Conservation (phyloP, 2,888 invertebrate species). For the Andrena praecox region DNA sequence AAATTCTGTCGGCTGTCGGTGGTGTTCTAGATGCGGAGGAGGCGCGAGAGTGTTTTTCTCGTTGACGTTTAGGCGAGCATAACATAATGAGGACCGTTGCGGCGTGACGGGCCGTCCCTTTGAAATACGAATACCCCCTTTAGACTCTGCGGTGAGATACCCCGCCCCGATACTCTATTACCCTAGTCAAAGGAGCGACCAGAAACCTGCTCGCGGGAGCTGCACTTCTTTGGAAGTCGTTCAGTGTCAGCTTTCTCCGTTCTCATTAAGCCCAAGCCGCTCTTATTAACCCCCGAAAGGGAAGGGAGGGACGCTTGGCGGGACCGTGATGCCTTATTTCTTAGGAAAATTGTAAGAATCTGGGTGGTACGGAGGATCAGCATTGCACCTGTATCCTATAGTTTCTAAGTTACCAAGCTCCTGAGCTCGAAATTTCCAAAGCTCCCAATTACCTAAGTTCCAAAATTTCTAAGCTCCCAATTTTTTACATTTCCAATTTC, state of each 20-base stretch:
- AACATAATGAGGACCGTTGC: slow-evolving; percentile 75
- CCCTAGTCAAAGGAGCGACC: slow-evolving; percentile 68
- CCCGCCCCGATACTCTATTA: slow-evolving; percentile 77
- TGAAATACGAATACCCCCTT: slow-evolving; percentile 79
- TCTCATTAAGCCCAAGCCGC: slow-evolving; percentile 60
- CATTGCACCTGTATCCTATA: too few species aligned
- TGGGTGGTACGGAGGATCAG: too few species aligned
- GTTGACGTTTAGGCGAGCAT: slow-evolving; percentile 52
- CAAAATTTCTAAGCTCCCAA: too few species aligned
- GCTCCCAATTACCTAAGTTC: too few species aligned
- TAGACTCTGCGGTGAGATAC: slow-evolving; percentile 65
- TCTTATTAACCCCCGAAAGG: slow-evolving; percentile 42
- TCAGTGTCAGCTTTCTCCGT: slow-evolving; percentile 64
- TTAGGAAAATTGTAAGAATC: too few species aligned
- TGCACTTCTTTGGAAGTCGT: slow-evolving; percentile 65
- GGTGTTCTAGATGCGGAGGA: slow-evolving; percentile 17
- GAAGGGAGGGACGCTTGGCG: slow-evolving; percentile 8
- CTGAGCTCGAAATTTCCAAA: too few species aligned
- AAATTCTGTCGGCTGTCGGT: slow-evolving; percentile 19
- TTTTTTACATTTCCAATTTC: too few species aligned
- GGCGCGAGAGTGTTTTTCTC: slow-evolving; percentile 44
- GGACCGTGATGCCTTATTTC: too few species aligned
- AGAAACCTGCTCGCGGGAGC: slow-evolving; percentile 40
- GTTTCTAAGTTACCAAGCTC: too few species aligned
- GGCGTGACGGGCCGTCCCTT: slow-evolving; percentile 75